phyloP scores from a whole-genome alignment of 2,113 vertebrate genomes.

The Saguinus imperator region DNA sequence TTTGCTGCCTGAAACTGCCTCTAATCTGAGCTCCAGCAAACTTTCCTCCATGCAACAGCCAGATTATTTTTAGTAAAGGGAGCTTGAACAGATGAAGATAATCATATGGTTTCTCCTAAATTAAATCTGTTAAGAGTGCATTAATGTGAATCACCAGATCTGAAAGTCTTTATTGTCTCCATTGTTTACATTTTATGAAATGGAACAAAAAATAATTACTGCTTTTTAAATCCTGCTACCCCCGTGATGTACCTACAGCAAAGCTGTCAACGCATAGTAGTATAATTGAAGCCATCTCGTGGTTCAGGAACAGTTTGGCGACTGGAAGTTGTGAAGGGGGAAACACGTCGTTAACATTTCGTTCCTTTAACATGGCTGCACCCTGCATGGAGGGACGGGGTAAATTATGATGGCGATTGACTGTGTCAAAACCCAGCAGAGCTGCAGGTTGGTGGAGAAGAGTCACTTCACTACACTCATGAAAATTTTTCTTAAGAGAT shows the following conservation, averaged over 20 bases:
- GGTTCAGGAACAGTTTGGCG: not conserved
- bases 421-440: not conserved
- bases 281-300: not conserved
- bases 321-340: not conserved
- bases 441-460: not conserved
- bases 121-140: slow-evolving; percentile 63
- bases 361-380: not conserved
- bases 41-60: not conserved
- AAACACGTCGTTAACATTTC: not conserved
- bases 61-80: slow-evolving; percentile 67
- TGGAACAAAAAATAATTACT: not conserved
- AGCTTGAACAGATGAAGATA: slow-evolving; percentile 63
- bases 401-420: not conserved
- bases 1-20: not conserved
- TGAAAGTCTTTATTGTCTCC: slow-evolving; percentile 61
- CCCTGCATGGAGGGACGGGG: not conserved
- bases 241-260: not conserved
- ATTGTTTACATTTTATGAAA: slow-evolving; percentile 56
- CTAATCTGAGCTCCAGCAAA: not conserved
- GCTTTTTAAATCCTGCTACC: slow-evolving; percentile 18
- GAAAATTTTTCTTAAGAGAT: not conserved
- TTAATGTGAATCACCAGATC: slow-evolving; percentile 31
- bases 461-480: not conserved
- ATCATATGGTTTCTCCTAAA: slow-evolving; percentile 71
- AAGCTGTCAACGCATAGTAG: slow-evolving; percentile 13